Base-by-base conservation (phyloP, 2,113 vertebrate genomes). In the Syngnathus scovelli region DNA sequence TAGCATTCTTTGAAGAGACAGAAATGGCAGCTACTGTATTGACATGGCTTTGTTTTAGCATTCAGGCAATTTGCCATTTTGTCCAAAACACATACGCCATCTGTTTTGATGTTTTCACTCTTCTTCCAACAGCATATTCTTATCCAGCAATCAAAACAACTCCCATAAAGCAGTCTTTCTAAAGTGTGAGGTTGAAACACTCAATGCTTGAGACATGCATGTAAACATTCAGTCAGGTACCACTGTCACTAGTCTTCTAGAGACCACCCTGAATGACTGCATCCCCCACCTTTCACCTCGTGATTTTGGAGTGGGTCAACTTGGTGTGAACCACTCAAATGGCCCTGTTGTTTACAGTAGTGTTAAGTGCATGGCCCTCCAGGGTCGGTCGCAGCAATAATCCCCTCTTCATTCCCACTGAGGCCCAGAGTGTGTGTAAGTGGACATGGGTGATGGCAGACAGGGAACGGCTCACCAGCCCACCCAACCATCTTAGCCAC, bases 401-500 rank as follows among this genome's bases (percentile, higher is more conserved):
- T 90, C 89, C 86, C 85, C 85, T 86, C 88, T 89, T 86, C 85
- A 83, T 80, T 79, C 80, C 85, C 82, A 81, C 77, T 80, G 83
- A 78, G 85, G 78, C 79, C 80, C 77, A 70, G 61, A 84, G 74
- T 75, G 84, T 83, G 86, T 84, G 80, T 82, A 90, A 88, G 83
- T 87, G 84, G 78, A 85, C 82, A 86, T 77, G 80, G 78, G 80
- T 86, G 85, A 90, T 90, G 86, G 86, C 88, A 87, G 88, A 90
- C 86, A 77, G 68, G 73, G 77, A 81, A 68, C 76, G 75, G 82
- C 86, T 76, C 82, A 68, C 78, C 73, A 72, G 69, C 61, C 74
- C 78, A 74, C 73, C 73, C 76, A 44, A 68, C 78, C 55, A 39
- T 67, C 37, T 70, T 61, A 52, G 68, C 64, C 68, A 58, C 0